A percentile compares a stretch with the other conserved stretches of the same genome.
phyloP scores from a whole-genome alignment of 1,140 invertebrate species.

The silkworm (Bombyx mori) region ASM3026992v2 NC_085116.1:4913501-4914000 shows the following conservation, averaged over 20 bases:
- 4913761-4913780: not conserved
- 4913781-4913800: not conserved
- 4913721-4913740: not conserved
- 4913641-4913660: not conserved
- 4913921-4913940: no score
- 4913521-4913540: not conserved
- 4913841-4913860: no score
- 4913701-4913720: not conserved
- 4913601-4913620: conserved; percentile 3
- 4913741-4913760: not conserved
- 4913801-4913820: not conserved
- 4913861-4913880: no score
- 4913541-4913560: conserved; percentile 8
- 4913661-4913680: not conserved
- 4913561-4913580: conserved; percentile 1
- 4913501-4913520: not conserved
- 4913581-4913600: conserved; percentile 6
- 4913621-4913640: no score
- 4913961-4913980: no score
- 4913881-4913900: no score
- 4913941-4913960: no score
- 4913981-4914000: no score
- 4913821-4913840: no score
- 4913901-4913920: no score
- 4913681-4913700: not conserved